Base-by-base conservation (phyloP, 2,113 vertebrate genomes). In the Sebastes schlegelii region DNA sequence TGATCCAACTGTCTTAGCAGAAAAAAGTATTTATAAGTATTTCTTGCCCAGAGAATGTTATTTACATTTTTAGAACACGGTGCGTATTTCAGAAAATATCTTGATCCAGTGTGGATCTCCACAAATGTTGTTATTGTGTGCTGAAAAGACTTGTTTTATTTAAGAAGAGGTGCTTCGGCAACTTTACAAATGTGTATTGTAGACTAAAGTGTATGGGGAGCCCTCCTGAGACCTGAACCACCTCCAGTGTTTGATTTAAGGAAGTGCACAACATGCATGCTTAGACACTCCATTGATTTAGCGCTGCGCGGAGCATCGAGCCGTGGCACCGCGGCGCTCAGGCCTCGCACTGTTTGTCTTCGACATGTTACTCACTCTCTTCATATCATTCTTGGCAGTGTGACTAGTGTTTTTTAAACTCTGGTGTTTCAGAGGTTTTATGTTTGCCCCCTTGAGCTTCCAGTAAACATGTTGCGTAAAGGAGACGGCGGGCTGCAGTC, bases 391-490 rank as follows among this genome's bases (percentile, higher is more conserved):
- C 80, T 26, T 77, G 84, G 82, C 49, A 79, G 61, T 10, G 43
- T 13, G 9, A 4, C 46, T 1, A 19, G 55, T 68, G 80, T 79
- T 81, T 82, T 81, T 79, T 48, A 11, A 45, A 43, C 40, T 77
- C 4, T 72, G 55, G 13, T 40, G 75, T 72, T 88, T 72, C n/a
- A 65, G 78, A 4, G 0, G 67, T 79, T 87, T 86, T 85, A 71
- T 88, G 86, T 92, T 89, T 90, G 85, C 90, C 86, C 77, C 78
- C 80, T 73, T 69, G 60, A 78, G 77, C 82, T 65, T 77, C 78
- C 80, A 66, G 87, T 94, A 93, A 93, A 92, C 85, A 89, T 70
- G 87, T 91, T 93, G 90, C 84, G 77, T 90, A 92, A 92, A 92
- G 61, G 26, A 76, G 74, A 49, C 55, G 49, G 74, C 74, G 72